phyloP scores from a whole-genome alignment of 2,797 vertebrate genomes.

The Leptodactylus fallax region DNA sequence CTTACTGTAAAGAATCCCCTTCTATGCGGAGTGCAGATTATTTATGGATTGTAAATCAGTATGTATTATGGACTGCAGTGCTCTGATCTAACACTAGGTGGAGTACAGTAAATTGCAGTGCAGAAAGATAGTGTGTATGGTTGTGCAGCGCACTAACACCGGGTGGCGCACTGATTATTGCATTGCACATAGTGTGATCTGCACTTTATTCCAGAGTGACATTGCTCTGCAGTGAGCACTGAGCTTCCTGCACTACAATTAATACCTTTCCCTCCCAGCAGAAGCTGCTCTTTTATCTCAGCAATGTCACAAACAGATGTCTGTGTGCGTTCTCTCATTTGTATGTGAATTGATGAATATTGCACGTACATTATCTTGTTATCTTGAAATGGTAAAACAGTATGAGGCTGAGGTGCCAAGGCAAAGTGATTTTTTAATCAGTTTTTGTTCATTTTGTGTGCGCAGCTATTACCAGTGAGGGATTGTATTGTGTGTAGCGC shows the following conservation, averaged over 20 bases:
- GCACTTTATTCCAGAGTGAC: neutral
- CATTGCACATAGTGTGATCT: neutral
- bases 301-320: slow-evolving; percentile 29
- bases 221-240: neutral
- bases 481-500: slow-evolving; percentile 1
- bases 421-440: slow-evolving; percentile 54
- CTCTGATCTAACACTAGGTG: neutral
- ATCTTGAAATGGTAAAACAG: slow-evolving; percentile 33
- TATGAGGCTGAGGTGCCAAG: slow-evolving; percentile 27
- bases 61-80: neutral
- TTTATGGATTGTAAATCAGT: too few species aligned
- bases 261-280: slow-evolving; percentile 34
- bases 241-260: slow-evolving; percentile 7
- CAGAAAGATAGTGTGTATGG: neutral
- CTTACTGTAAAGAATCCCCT: too few species aligned
- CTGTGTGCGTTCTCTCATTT: slow-evolving; percentile 42
- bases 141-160: neutral
- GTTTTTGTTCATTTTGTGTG: slow-evolving; percentile 41
- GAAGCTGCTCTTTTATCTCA: slow-evolving; percentile 35
- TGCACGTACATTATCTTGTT: slow-evolving; percentile 43
- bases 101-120: neutral
- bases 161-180: slow-evolving; percentile 12
- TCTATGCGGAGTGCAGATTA: too few species aligned
- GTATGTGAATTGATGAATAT: slow-evolving; percentile 50
- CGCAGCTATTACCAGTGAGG: slow-evolving; percentile 28